Evolutionary conservation across 1,140 invertebrate genomes (phyloP), one percentile per base, ranked within the genome.

Genomic region (Neelides sp.): DNA sequence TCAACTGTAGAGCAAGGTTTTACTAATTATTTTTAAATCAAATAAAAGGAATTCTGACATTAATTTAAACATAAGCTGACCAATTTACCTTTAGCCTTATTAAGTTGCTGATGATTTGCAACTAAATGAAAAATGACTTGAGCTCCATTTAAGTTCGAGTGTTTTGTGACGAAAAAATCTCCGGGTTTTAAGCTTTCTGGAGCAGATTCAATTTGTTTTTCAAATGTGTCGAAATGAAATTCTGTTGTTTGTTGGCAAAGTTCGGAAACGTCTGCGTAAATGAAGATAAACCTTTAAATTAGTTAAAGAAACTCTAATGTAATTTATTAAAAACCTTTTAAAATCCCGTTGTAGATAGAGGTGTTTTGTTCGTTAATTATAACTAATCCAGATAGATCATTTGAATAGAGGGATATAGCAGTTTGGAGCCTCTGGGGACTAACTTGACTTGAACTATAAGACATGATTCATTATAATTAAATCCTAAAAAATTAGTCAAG

Each of bases 81-180:
- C 78, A 61, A 85, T 15, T 30, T 12, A 24, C 15, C 3, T 42
- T 44, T 54, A 58, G 52, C 28, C 52, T 37, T 53, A 41, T 59
- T 64, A 3, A 65, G 61, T 1, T 74, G 52, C 5, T 62, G 53
- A 34, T 68, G 84, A 66, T 90, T 85, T 1, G 79, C 78, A 0
- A 96, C 82, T 60, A 98, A 78, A 66, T 98, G 93, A 72, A 96
- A 97, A 48, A 96, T 80, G 3, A 93, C 78, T 71, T 97, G 91
- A 35, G 88, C 83, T 66, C 94, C 85, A 8, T 87, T 79, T 48
- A 98, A 74, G 77, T 97, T 97, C 43, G 91, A 96, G 77, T 98
- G 94, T 54, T 80, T 77, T 3, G 92, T 96, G 8, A 96, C 78
- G 66, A 88, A 94, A 62, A 95, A 83, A 71, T 98, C 94, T 3